phyloP scores from a whole-genome alignment of 1,140 invertebrate species.

The Augochlora pura region DNA sequence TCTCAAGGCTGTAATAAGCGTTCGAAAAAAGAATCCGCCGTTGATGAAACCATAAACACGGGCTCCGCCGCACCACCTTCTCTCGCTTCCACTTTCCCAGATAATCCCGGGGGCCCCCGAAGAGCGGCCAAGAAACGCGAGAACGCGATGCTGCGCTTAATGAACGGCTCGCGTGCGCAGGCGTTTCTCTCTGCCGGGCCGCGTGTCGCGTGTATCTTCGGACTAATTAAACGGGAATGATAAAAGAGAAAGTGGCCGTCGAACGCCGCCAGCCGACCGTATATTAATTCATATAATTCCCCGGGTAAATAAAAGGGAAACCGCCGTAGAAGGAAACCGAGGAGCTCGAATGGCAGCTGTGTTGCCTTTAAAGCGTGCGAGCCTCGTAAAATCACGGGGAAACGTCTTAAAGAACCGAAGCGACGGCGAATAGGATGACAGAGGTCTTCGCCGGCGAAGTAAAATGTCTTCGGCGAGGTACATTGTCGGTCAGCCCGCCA shows the following conservation, averaged over 20 bases:
- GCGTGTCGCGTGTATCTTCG: conserved; percentile 11
- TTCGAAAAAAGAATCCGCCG: not conserved
- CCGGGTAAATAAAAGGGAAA: not conserved
- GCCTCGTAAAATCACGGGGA: not conserved
- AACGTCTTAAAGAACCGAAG: not conserved
- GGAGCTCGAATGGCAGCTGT: not conserved
- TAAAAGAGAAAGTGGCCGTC: conserved; percentile 36
- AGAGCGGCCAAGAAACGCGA: conserved; percentile 3
- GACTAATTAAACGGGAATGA: conserved; percentile 44
- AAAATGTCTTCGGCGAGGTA: too few relatives aligned
- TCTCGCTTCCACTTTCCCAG: conserved; percentile 11
- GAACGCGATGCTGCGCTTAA: conserved; percentile 35
- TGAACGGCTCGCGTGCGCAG: conserved; percentile 36
- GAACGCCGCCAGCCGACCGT: not conserved
- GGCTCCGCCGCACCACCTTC: too few relatives aligned
- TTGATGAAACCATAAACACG: not conserved
- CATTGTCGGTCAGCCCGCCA: not conserved
- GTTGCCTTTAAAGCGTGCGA: not conserved
- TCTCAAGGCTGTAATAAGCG: too few relatives aligned
- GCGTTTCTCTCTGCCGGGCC: conserved; percentile 16
- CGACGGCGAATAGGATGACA: too few relatives aligned
- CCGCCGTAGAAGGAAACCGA: not conserved
- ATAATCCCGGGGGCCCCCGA: not conserved
- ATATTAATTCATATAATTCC: conserved; percentile 5
- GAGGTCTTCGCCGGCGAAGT: too few relatives aligned